These are phyloP conservation scores for Corythornis leucogaster DNA, from an alignment of 2,797 vertebrate species.

Conservation along the genomic window DNA sequence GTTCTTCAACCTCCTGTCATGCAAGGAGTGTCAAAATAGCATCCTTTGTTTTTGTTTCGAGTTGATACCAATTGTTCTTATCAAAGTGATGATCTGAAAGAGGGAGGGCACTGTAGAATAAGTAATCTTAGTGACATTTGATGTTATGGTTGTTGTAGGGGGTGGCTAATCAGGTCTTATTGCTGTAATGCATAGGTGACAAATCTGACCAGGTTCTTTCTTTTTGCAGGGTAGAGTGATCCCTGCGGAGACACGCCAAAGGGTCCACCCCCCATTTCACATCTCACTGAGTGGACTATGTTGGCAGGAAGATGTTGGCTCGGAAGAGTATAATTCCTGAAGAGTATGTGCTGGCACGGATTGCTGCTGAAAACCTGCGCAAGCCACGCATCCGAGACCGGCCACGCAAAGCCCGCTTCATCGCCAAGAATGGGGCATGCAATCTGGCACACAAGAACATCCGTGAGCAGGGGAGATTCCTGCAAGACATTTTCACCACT, in stretches of 20 bases:
- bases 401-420: slow-evolving; percentile 94
- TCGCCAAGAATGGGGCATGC: slow-evolving; percentile 95
- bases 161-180: rapidly evolving
- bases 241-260: background rate
- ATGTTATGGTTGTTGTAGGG: background rate
- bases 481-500: slow-evolving; percentile 98
- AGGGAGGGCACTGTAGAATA: background rate
- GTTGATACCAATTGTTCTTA: rapidly evolving
- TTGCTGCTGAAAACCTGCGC: slow-evolving; percentile 88
- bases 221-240: background rate
- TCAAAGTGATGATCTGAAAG: background rate
- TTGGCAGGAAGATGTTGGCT: slow-evolving; percentile 86
- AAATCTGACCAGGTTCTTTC: background rate
- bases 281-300: slow-evolving; percentile 57
- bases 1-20: background rate
- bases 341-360: slow-evolving; percentile 92
- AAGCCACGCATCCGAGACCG: slow-evolving; percentile 93
- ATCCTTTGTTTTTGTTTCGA: rapidly evolving
- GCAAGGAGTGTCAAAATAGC: background rate
- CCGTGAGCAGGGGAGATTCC: slow-evolving; percentile 94
- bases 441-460: slow-evolving; percentile 99
- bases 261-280: background rate
- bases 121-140: background rate
- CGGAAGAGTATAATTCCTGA: slow-evolving; percentile 98
- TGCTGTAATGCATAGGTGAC: background rate